Percentiles rank a stretch among this genome's conserved stretches.
These are phyloP conservation scores for Platyrinchus mystaceus DNA, from an alignment of 2,797 vertebrate species.

Conservation along the genomic window DNA sequence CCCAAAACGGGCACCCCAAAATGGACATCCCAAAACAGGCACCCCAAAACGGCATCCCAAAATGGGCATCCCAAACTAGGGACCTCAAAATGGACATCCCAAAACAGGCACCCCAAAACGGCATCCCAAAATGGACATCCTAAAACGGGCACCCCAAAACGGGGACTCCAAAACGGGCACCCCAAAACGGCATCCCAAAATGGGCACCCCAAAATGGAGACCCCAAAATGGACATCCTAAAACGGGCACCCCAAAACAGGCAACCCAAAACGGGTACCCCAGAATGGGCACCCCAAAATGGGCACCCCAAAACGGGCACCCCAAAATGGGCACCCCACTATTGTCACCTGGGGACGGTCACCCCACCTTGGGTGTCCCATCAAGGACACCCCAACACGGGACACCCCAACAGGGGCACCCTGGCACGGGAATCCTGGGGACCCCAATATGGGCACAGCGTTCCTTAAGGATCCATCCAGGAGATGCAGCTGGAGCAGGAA, in stretches of 20 bases:
- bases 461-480: background rate
- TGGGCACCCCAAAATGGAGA: background rate
- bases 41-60: background rate
- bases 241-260: background rate
- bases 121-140: too few relatives aligned
- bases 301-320: background rate
- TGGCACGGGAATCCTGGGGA: rapidly evolving
- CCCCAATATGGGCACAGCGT: background rate
- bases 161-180: background rate
- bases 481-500: background rate
- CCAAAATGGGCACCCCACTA: background rate
- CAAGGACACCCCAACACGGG: too few relatives aligned
- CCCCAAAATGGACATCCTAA: too few relatives aligned
- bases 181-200: background rate
- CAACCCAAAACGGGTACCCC: background rate
- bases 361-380: too few relatives aligned
- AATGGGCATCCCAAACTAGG: background rate
- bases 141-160: too few relatives aligned
- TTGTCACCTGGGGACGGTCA: background rate
- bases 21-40: background rate
- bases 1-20: background rate
- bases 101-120: background rate
- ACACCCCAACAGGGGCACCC: background rate
- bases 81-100: background rate
- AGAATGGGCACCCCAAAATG: background rate